phyloP scores from a whole-genome alignment of 2,113 vertebrate species.

The Seriola aureovittata region DNA sequence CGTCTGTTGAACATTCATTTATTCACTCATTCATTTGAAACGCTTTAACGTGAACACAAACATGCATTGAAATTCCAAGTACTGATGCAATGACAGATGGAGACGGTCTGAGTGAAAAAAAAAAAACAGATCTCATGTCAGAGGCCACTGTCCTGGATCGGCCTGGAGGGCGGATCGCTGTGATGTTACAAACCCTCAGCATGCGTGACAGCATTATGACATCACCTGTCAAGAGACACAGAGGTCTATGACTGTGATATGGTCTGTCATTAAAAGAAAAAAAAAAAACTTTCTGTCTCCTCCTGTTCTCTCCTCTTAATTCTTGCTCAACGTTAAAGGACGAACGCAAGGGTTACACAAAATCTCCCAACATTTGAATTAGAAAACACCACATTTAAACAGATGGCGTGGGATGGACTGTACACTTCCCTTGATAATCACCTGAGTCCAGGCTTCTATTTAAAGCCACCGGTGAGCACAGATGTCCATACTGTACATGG shows the following conservation, averaged over 20 bases:
- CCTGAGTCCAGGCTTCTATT: conserved; percentile 30
- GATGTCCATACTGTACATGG: background rate
- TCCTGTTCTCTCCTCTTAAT: background rate
- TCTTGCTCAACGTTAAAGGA: background rate
- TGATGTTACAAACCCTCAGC: conserved; percentile 28
- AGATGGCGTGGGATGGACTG: conserved; percentile 19
- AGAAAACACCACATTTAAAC: background rate
- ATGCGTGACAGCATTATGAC: conserved; percentile 16
- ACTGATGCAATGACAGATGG: background rate
- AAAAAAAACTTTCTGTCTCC: background rate
- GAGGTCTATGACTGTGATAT: background rate
- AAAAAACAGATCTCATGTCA: conserved; percentile 2
- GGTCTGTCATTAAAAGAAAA: background rate
- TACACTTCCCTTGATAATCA: conserved; percentile 11
- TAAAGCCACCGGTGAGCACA: conserved; percentile 27
- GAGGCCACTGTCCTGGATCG: background rate
- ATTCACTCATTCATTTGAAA: background rate
- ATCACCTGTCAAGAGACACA: conserved; percentile 21
- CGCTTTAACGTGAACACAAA: background rate
- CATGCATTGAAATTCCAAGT: no score
- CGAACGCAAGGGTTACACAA: background rate
- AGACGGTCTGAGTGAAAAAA: conserved; percentile 1
- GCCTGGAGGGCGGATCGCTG: background rate
- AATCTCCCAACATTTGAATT: background rate
- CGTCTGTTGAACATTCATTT: no score